Evolutionary conservation across 2,113 vertebrate species (phyloP), one percentile per base, ranked within the genome.

Genomic region (Nesospiza acunhae): DNA sequence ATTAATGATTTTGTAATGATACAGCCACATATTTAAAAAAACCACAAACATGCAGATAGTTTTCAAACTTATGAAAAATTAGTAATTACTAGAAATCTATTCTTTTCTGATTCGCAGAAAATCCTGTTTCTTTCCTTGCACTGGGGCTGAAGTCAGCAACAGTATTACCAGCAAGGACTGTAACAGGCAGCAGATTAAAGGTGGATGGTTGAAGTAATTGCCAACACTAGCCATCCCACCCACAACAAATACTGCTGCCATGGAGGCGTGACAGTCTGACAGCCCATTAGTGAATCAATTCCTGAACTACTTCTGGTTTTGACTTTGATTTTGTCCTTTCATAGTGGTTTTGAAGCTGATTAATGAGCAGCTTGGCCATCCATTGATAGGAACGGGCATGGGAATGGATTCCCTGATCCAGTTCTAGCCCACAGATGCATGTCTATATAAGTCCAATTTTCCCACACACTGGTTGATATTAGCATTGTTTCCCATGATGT

Each of bases 31-130:
- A 35, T 18, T 37, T 2, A 42, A 74, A 74, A 69, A 41, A 41
- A 5, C 0, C 2, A 5, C 30, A 22, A 7, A 17, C 21, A 37
- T 10, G 6, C 8, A 80, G 24, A 44, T 52, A 23, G 15, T 30
- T 84, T 94, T 86, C 42, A 73, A 66, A 37, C 19, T 66, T 84
- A 9, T 41, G 60, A 56, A 84, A 83, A 26, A 15, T 37, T 28
- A 56, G 3, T 47, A 49, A 44, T 64, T 42, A 49, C 41, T 44
- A 41, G 47, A 88, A 80, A 62, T 41, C 3, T 39, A 5, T 72
- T 55, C 8, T 56, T 83, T 92, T 68, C 39, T 58, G 37, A 73
- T 53, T 58, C 28, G 9, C 33, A 83, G n/a, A 68, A 84, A 85
- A 69, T 56, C 3, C 10, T 21, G 4, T 59, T 85, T 73, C 44